Evolutionary conservation across 2,888 invertebrate species (phyloP).

Genomic region (Geophilus truncorum): DNA sequence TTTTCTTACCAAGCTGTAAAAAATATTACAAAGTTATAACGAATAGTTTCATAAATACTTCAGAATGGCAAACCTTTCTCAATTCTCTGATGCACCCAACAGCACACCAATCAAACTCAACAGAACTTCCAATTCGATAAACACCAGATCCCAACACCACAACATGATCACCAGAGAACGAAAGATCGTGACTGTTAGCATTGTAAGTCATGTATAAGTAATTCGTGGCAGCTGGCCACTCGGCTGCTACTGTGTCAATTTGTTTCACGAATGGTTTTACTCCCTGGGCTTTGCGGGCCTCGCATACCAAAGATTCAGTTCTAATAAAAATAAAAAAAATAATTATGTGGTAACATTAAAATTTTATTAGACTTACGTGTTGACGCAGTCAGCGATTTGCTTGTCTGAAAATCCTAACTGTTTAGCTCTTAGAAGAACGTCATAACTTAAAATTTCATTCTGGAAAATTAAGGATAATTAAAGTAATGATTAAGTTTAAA

Average conservation of each 20-base stretch:
- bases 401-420: conserved; percentile 94
- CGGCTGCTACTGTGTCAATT: conserved; percentile 98
- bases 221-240: conserved; percentile 98
- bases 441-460: conserved; percentile 58
- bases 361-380: conserved; percentile 54
- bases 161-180: conserved; percentile 62
- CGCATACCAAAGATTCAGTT: conserved; percentile 46
- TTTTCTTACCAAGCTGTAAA: conserved; percentile 66
- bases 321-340: conserved; percentile 44
- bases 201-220: conserved; percentile 98
- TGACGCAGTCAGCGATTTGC: conserved; percentile 81
- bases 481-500: not conserved
- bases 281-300: conserved; percentile 45
- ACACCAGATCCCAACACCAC: conserved; percentile 96
- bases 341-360: not conserved
- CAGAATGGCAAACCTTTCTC: conserved; percentile 55
- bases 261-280: conserved; percentile 88
- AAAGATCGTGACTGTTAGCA: conserved; percentile 71
- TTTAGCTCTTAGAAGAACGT: conserved; percentile 73
- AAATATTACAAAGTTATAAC: not conserved
- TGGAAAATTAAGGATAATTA: conserved; percentile 47
- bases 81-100: conserved; percentile 92
- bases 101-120: conserved; percentile 99
- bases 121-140: conserved; percentile 96
- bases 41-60: not conserved